Evolutionary conservation across 2,113 vertebrate species (phyloP).

Genomic region (Sander lucioperca): DNA sequence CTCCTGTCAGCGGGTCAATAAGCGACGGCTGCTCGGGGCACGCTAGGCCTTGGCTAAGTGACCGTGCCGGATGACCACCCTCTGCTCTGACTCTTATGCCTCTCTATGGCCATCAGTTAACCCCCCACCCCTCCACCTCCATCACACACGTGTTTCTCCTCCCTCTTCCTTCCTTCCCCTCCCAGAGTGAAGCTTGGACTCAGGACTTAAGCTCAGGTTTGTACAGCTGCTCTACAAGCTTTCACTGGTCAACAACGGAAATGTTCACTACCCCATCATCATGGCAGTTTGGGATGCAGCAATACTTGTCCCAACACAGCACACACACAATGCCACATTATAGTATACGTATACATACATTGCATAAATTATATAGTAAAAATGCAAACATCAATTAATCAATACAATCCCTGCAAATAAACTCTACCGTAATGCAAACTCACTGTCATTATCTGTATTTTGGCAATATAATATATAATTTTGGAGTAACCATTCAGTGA

Average conservation of each 20-base stretch:
- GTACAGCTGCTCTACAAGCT: conserved; percentile 89
- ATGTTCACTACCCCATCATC: not conserved
- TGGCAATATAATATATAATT: not conserved
- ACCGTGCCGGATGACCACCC: conserved; percentile 83
- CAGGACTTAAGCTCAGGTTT: conserved; percentile 86
- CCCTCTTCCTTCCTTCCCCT: conserved; percentile 79
- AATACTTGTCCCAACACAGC: not conserved
- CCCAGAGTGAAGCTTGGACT: conserved; percentile 86
- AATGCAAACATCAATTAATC: not conserved
- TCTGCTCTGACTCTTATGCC: conserved; percentile 59
- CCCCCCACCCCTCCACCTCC: not conserved
- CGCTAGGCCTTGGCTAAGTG: conserved; percentile 89
- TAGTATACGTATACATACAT: not conserved
- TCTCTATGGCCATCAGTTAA: conserved; percentile 64
- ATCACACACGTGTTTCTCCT: conserved; percentile 16
- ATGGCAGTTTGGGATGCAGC: not conserved
- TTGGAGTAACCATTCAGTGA: not conserved
- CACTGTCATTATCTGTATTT: not conserved
- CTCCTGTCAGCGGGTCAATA: conserved; percentile 92
- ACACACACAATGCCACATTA: not conserved
- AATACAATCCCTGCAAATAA: not conserved
- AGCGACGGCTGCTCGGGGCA: conserved; percentile 92
- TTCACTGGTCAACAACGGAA: conserved; percentile 14
- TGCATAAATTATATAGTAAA: not conserved
- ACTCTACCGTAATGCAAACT: not conserved